Conservation (phyloP, 2,797 vertebrate genomes). For the Dendrocincla tyrannina region DNA sequence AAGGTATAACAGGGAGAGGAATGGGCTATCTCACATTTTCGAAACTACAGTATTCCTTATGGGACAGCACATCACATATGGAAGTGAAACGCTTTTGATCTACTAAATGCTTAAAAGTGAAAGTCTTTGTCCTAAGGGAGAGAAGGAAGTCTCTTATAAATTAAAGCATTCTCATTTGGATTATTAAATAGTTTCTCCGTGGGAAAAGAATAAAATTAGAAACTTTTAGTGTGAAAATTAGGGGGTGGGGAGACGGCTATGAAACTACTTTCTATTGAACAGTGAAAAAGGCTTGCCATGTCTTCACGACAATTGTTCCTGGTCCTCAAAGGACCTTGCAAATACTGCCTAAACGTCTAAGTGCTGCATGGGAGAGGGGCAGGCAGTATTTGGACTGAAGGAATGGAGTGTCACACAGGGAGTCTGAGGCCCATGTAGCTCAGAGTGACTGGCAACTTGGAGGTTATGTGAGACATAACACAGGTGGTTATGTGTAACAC, state of each 20-base stretch:
- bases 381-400: not conserved
- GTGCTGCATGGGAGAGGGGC: not conserved
- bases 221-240: not conserved
- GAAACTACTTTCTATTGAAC: not conserved
- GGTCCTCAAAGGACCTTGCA: not conserved
- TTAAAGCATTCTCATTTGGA: not conserved
- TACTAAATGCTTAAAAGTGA: conserved; percentile 20
- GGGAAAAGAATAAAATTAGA: conserved; percentile 3
- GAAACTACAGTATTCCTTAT: not conserved
- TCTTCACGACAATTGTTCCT: not conserved
- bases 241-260: not conserved
- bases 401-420: not conserved
- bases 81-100: conserved; percentile 1
- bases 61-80: not conserved
- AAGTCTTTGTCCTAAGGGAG: not conserved
- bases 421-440: not conserved
- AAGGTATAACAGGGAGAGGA: not conserved
- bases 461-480: not conserved
- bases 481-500: too few species aligned
- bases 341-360: not conserved
- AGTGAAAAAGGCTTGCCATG: not conserved
- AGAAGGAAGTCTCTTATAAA: not conserved
- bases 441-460: not conserved
- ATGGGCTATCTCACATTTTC: not conserved
- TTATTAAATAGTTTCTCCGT: not conserved